Conservation (phyloP, 2,888 invertebrate genomes). For the Buathra laborator region DNA sequence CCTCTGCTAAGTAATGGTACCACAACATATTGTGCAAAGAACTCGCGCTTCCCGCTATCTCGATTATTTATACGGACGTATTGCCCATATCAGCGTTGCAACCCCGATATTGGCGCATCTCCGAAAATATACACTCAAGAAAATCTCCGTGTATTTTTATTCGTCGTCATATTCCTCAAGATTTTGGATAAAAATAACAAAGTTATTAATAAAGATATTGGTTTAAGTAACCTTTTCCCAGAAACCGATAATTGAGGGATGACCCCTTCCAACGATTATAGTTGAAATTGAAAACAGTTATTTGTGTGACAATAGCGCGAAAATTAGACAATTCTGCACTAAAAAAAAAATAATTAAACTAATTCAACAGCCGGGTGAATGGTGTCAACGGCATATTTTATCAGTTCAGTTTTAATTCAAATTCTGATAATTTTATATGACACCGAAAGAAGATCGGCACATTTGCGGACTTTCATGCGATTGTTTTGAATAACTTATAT, state of each 20-base stretch:
- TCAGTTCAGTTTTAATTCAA: neutral
- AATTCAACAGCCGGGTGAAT: too few species aligned
- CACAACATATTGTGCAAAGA: slow-evolving; percentile 83
- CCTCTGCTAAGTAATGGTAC: slow-evolving; percentile 81
- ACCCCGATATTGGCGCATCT: slow-evolving; percentile 29
- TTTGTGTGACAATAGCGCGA: too few species aligned
- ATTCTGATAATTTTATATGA: too few species aligned
- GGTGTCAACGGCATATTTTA: neutral
- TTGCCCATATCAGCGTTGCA: slow-evolving; percentile 46
- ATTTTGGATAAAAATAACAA: neutral
- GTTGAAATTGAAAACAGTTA: neutral
- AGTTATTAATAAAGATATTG: too few species aligned
- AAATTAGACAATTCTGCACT: too few species aligned
- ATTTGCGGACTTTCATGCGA: too few species aligned
- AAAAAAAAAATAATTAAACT: neutral
- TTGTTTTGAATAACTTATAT: too few species aligned
- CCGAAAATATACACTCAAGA: slow-evolving; percentile 27
- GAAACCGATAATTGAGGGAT: neutral
- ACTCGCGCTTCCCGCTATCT: slow-evolving; percentile 67
- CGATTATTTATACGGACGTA: slow-evolving; percentile 62
- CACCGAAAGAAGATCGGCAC: too few species aligned
- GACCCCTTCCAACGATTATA: neutral
- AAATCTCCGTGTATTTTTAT: slow-evolving; percentile 18
- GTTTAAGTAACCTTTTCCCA: too few species aligned
- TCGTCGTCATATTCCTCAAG: neutral